Evolutionary conservation across 2,797 vertebrate species (phyloP), one percentile per base, ranked within the genome.

Genomic region (Buphagus erythrorhynchus): DNA sequence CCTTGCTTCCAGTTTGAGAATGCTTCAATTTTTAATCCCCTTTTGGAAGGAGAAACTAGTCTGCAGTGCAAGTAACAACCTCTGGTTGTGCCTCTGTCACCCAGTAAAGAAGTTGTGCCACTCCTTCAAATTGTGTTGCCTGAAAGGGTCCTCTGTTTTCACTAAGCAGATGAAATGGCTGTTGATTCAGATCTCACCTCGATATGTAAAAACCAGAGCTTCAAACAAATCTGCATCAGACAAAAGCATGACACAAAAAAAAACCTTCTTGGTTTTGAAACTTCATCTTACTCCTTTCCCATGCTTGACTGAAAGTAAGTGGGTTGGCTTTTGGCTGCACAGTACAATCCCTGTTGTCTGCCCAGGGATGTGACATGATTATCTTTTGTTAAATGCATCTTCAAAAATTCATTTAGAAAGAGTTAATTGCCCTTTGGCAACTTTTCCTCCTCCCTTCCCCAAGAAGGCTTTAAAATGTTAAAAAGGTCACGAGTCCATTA

Each of bases 401-500:
- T 91, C 94, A 95, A 90, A 97, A 96, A 96, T 96, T 96, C 96
- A 95, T 96, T 95, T 96, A 94, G 95, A 98, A 99, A 98, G 97
- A 98, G 94, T 98, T 98, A 98, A 98, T 98, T 97, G 97, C 97
- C 97, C 95, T 97, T 97, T 97, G 93, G 71, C 76, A 93, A 95
- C 84, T 91, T 65, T 91, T 94, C 71, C 75, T 89, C 93, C 95
- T 94, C 91, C 95, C 94, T 88, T 93, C 73, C 90, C 86, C 59
- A 96, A 96, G 97, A 97, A 97, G 90, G 67, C 93, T 95, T 67
- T 83, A 90, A 92, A 84, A 90, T 89, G 75, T 84, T 95, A 85
- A 95, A 93, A 94, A 97, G 98, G 98, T 98, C 98, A 97, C 89
- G 96, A 66, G 97, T 95, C 88, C 98, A 96, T 98, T 97, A 97